A percentile compares a stretch with the other conserved stretches of the same genome.
Evolutionary conservation across 1,140 invertebrate species (phyloP).

Genomic region (Hycleus phaleratus): DNA sequence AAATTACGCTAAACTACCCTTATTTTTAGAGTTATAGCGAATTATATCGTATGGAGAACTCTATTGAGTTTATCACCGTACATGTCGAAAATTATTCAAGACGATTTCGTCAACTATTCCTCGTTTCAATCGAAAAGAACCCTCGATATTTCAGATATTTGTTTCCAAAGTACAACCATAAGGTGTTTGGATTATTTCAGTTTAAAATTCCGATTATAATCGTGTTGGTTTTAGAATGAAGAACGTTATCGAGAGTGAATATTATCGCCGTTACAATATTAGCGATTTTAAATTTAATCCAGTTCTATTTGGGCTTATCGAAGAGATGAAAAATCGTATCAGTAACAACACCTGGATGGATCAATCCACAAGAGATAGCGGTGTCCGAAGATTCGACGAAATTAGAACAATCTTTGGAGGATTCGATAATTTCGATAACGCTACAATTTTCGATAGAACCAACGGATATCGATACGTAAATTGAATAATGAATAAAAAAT

Average conservation of each 20-base stretch:
- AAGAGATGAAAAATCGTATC: conserved; percentile 11
- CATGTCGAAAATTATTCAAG: conserved; percentile 2
- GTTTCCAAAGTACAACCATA: neutral
- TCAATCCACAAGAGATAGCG: neutral
- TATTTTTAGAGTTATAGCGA: conserved; percentile 9
- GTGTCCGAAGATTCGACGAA: too few relatives aligned
- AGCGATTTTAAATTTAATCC: neutral
- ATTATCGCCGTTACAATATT: conserved; percentile 1
- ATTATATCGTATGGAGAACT: conserved; percentile 18
- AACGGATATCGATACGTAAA: too few relatives aligned
- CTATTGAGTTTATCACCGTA: conserved; percentile 2
- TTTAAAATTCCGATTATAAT: too few relatives aligned
- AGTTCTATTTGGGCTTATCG: conserved; percentile 6
- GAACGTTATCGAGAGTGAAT: conserved; percentile 6
- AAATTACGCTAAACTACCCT: neutral
- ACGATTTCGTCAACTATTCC: neutral
- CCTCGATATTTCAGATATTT: neutral
- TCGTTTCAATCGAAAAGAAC: neutral
- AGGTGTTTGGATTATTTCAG: too few relatives aligned
- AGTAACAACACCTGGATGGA: conserved; percentile 7
- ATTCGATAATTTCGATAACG: too few relatives aligned
- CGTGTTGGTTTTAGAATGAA: neutral
- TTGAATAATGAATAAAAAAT: too few relatives aligned
- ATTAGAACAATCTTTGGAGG: too few relatives aligned
- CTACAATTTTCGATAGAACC: too few relatives aligned